These are phyloP conservation scores for Pseudochaenichthys georgianus DNA, from an alignment of 2,797 vertebrate genomes.

Conservation along the genomic window DNA sequence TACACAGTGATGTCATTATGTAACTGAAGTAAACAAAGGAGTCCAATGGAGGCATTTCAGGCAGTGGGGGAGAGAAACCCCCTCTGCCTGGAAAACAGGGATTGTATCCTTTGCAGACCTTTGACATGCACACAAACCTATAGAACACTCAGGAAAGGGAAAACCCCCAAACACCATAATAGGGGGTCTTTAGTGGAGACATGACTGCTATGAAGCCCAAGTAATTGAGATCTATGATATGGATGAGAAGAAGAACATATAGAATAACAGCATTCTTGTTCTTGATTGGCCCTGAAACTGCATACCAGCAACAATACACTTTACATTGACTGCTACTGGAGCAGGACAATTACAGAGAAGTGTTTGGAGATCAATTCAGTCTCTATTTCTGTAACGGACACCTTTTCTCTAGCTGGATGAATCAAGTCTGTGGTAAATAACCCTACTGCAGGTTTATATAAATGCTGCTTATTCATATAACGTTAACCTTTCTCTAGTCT, in stretches of 20 bases:
- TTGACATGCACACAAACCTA: neutral
- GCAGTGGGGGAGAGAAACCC: too few relatives aligned
- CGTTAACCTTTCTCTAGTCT: conserved; percentile 18
- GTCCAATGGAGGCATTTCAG: too few relatives aligned
- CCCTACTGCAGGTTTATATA: neutral
- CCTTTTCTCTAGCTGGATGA: conserved; percentile 12
- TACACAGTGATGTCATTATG: too few relatives aligned
- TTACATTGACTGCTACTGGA: neutral
- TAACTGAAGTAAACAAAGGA: too few relatives aligned
- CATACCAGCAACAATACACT: neutral
- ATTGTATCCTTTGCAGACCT: too few relatives aligned
- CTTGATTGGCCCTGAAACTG: neutral
- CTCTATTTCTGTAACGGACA: neutral
- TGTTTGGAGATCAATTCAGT: neutral
- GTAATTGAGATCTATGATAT: neutral
- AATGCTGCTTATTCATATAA: conserved; percentile 8
- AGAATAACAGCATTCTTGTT: neutral
- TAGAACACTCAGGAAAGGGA: neutral
- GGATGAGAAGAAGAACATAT: neutral
- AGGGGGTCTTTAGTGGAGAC: too few relatives aligned
- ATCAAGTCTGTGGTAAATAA: neutral
- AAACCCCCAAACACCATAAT: too few relatives aligned
- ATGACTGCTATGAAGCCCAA: too few relatives aligned
- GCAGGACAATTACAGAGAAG: neutral
- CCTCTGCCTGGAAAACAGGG: too few relatives aligned